Evolutionary conservation across 1,140 invertebrate species (phyloP).

Genomic region (Hyles euphorbiae): DNA sequence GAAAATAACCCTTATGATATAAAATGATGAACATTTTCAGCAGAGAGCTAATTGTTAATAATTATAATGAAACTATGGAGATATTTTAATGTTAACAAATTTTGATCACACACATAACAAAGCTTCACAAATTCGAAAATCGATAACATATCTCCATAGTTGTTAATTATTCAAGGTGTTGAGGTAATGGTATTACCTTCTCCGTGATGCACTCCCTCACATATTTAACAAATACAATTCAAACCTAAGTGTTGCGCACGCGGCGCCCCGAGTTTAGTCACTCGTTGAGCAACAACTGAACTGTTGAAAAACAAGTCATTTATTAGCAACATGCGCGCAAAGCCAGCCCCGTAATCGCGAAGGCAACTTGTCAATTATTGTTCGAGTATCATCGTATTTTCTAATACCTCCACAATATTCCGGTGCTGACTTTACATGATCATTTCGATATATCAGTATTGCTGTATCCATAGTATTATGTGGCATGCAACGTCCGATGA

Average conservation of each 20-base stretch:
- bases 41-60: constrained; percentile 37
- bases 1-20: not conserved
- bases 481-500: constrained; percentile 53
- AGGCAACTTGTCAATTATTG: constrained; percentile 22
- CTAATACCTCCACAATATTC: constrained; percentile 50
- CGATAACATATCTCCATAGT: constrained; percentile 53
- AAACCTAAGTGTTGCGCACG: constrained; percentile 73
- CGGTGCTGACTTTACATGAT: constrained; percentile 61
- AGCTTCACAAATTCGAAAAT: too few species aligned
- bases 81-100: constrained; percentile 30
- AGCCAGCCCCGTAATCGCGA: constrained; percentile 58
- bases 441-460: constrained; percentile 40
- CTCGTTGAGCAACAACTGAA: constrained; percentile 73
- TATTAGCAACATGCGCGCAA: constrained; percentile 72
- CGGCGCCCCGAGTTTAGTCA: constrained; percentile 72
- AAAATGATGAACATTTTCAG: constrained; percentile 24
- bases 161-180: constrained; percentile 50
- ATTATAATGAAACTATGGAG: constrained; percentile 40
- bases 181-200: constrained; percentile 71
- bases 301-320: constrained; percentile 75
- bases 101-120: too few species aligned
- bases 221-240: constrained; percentile 72
- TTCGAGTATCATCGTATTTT: not conserved
- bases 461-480: constrained; percentile 65
- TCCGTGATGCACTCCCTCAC: constrained; percentile 62